A percentile compares a stretch with the other conserved stretches of the same genome.
These are phyloP conservation scores for Corythucha ciliata DNA, from an alignment of 2,888 invertebrate genomes.

Conservation along the genomic window DNA sequence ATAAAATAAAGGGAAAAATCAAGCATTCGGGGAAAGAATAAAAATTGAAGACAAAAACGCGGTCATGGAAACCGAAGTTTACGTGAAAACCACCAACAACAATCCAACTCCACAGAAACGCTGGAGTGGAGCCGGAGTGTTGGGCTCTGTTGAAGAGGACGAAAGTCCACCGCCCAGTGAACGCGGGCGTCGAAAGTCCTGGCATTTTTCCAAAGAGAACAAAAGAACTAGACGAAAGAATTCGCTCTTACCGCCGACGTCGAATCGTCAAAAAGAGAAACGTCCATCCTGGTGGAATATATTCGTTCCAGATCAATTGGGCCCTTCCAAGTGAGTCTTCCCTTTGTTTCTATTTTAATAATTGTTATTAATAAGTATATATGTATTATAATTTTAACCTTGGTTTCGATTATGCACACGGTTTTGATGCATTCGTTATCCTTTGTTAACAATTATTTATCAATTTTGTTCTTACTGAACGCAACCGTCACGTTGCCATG, in stretches of 20 bases:
- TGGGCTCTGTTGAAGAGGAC: constrained; percentile 30
- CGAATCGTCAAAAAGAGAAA: constrained; percentile 54
- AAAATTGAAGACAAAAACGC: no score
- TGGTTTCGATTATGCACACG: no score
- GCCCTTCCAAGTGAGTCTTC: no score
- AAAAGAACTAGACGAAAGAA: constrained; percentile 48
- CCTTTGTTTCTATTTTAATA: no score
- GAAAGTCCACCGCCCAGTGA: constrained; percentile 39
- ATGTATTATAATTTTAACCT: no score
- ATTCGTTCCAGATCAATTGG: constrained; percentile 57
- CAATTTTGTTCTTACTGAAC: no score
- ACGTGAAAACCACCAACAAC: constrained; percentile 29
- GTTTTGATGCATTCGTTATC: no score
- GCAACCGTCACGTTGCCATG: no score
- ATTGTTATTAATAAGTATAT: no score
- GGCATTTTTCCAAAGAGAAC: constrained; percentile 50
- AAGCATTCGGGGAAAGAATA: no score
- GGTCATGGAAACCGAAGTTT: constrained; percentile 30
- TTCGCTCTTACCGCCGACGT: constrained; percentile 44
- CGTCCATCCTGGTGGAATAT: constrained; percentile 84
- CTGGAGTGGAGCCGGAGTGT: constrained; percentile 33
- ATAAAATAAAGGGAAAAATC: no score
- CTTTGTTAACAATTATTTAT: no score
- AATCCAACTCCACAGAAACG: constrained; percentile 32
- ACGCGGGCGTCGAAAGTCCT: constrained; percentile 52